These are phyloP conservation scores for Spilarctia lutea DNA, from an alignment of 2,888 invertebrate species.

Conservation along the genomic window DNA sequence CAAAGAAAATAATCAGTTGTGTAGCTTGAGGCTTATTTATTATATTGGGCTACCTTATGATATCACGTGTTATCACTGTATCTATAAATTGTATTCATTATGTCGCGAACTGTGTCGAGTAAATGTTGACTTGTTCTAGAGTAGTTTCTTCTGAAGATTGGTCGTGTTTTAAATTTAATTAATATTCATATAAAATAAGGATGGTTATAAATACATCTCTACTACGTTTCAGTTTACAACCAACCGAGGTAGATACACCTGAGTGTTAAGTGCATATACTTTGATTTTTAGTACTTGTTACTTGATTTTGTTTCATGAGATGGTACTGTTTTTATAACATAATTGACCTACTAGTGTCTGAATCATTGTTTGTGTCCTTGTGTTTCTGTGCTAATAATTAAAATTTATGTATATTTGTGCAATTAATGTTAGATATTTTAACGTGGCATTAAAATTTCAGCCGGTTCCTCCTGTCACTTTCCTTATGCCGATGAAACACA, in stretches of 20 bases:
- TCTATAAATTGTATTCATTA: conserved; percentile 78
- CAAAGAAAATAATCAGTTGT: conserved; percentile 12
- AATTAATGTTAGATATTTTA: conserved; percentile 9
- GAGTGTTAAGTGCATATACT: conserved; percentile 17
- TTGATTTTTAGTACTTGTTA: conserved; percentile 19
- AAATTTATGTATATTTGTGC: conserved; percentile 10
- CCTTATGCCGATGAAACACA: conserved; percentile 27
- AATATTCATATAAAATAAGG: conserved; percentile 20
- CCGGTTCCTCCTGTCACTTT: conserved; percentile 44
- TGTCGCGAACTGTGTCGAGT: conserved; percentile 66
- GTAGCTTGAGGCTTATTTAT: conserved; percentile 51
- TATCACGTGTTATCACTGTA: conserved; percentile 80
- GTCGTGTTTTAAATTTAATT: conserved; percentile 18
- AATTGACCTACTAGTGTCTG: conserved; percentile 11
- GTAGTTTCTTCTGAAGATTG: conserved; percentile 44
- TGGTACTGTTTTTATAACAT: conserved; percentile 18
- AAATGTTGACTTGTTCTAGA: conserved; percentile 67
- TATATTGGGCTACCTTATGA: conserved; percentile 73
- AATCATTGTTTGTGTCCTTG: conserved; percentile 22
- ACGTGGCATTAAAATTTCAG: conserved; percentile 20
- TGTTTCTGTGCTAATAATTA: conserved; percentile 19
- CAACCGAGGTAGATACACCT: conserved; percentile 63
- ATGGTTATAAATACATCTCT: conserved; percentile 51
- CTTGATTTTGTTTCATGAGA: conserved; percentile 10
- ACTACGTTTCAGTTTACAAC: conserved; percentile 71